Conservation (phyloP, 1,140 invertebrate genomes). For the Schmidtea mediterranea region DNA sequence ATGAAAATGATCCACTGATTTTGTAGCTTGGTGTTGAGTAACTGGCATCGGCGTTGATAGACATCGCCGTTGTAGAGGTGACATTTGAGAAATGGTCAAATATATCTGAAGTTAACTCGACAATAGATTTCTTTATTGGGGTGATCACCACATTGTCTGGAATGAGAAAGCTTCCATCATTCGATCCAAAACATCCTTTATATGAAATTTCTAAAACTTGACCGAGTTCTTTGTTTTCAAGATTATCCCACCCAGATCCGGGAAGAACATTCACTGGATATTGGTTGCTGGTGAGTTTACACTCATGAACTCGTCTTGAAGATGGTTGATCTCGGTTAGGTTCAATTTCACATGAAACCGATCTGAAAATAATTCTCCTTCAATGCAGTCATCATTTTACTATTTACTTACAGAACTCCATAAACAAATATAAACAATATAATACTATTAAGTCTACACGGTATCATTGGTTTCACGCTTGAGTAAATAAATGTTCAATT, state of each 20-base stretch:
- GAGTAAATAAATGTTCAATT: too few relatives aligned
- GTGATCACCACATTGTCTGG: slow-evolving; percentile 11
- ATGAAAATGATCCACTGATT: slow-evolving; percentile 15
- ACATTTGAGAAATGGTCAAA: slow-evolving; percentile 14
- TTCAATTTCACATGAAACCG: too few relatives aligned
- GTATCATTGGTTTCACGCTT: too few relatives aligned
- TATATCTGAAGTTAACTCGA: slow-evolving; percentile 14
- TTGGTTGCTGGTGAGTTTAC: too few relatives aligned
- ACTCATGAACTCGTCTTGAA: too few relatives aligned
- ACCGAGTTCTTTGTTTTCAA: slow-evolving; percentile 13
- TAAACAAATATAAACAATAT: too few relatives aligned
- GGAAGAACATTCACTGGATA: slow-evolving; percentile 12
- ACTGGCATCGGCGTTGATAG: slow-evolving; percentile 13
- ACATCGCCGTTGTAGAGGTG: slow-evolving; percentile 12
- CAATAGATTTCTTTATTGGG: slow-evolving; percentile 12
- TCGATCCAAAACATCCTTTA: slow-evolving; percentile 11
- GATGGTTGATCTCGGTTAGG: too few relatives aligned
- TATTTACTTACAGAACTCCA: too few relatives aligned
- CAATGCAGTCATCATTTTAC: too few relatives aligned
- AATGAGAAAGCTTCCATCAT: slow-evolving; percentile 14
- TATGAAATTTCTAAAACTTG: slow-evolving; percentile 12
- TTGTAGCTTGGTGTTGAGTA: slow-evolving; percentile 8
- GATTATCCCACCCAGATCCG: slow-evolving; percentile 16
- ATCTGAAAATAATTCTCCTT: too few relatives aligned
- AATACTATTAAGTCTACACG: too few relatives aligned